Evolutionary conservation across 2,888 invertebrate genomes (phyloP).

Genomic region (Allophyes oxyacanthae): DNA sequence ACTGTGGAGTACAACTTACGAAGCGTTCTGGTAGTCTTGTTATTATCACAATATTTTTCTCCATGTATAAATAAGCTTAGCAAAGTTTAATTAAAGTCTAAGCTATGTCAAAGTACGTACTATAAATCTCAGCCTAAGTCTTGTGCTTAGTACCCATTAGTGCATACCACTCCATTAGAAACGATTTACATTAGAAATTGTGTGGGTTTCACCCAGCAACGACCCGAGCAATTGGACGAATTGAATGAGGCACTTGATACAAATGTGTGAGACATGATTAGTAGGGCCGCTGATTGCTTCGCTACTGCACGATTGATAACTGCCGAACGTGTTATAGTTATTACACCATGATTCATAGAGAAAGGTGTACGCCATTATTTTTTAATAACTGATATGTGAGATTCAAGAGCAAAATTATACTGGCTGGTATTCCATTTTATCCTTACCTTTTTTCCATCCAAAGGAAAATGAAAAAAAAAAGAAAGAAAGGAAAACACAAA

Average conservation of each 20-base stretch:
- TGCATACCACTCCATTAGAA: slow-evolving; percentile 38
- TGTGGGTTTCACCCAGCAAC: slow-evolving; percentile 41
- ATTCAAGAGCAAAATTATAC: slow-evolving; percentile 10
- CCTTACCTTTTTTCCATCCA: no score
- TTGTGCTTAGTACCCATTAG: slow-evolving; percentile 34
- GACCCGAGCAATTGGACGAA: slow-evolving; percentile 30
- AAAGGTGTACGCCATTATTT: slow-evolving; percentile 37
- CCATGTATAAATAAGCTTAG: no score
- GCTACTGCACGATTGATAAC: slow-evolving; percentile 25
- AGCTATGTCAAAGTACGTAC: no score
- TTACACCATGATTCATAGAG: slow-evolving; percentile 28
- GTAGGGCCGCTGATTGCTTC: slow-evolving; percentile 44
- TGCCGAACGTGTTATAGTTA: slow-evolving; percentile 23
- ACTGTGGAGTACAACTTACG: no score
- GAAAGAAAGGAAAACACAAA: no score
- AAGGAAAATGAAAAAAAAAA: no score
- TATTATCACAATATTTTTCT: no score
- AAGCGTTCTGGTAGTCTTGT: no score
- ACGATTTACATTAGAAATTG: slow-evolving; percentile 47
- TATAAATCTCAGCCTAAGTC: no score
- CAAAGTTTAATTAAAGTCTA: no score
- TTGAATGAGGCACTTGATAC: slow-evolving; percentile 41
- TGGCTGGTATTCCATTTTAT: no score
- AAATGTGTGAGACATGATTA: slow-evolving; percentile 43
- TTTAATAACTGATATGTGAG: slow-evolving; percentile 24